Conservation (phyloP, 2,888 invertebrate genomes). For the Leptinotarsa juncta region DNA sequence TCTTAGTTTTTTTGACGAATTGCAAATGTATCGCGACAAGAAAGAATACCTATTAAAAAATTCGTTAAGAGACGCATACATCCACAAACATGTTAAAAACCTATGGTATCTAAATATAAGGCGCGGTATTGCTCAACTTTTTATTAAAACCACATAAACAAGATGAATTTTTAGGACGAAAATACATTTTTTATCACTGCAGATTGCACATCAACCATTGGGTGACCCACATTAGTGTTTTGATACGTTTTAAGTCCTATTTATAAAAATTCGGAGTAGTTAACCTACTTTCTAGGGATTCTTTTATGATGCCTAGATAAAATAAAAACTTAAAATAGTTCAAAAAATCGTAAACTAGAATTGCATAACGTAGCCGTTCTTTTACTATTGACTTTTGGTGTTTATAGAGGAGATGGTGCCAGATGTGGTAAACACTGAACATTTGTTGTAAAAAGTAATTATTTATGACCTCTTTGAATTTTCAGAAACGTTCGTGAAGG, state of each 20-base stretch:
- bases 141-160: conserved; percentile 7
- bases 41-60: no score
- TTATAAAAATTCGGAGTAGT: conserved; percentile 45
- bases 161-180: conserved; percentile 28
- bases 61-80: not conserved
- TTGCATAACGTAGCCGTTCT: conserved; percentile 38
- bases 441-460: conserved; percentile 19
- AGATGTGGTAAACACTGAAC: conserved; percentile 27
- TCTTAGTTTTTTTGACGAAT: no score
- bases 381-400: conserved; percentile 32
- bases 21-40: no score
- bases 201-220: conserved; percentile 36
- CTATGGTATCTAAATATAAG: conserved; percentile 5
- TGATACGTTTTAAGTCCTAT: conserved; percentile 44
- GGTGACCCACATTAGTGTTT: conserved; percentile 44
- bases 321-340: conserved; percentile 44
- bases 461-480: conserved; percentile 13
- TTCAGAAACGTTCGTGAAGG: not conserved
- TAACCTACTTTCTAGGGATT: conserved; percentile 46
- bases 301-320: conserved; percentile 44
- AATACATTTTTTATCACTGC: conserved; percentile 44
- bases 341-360: conserved; percentile 44
- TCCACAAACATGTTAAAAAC: not conserved
- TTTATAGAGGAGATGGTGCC: conserved; percentile 24
- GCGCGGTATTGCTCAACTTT: conserved; percentile 6